These are phyloP conservation scores for Clunio marinus DNA, from an alignment of 2,888 invertebrate genomes.

Conservation along the genomic window DNA sequence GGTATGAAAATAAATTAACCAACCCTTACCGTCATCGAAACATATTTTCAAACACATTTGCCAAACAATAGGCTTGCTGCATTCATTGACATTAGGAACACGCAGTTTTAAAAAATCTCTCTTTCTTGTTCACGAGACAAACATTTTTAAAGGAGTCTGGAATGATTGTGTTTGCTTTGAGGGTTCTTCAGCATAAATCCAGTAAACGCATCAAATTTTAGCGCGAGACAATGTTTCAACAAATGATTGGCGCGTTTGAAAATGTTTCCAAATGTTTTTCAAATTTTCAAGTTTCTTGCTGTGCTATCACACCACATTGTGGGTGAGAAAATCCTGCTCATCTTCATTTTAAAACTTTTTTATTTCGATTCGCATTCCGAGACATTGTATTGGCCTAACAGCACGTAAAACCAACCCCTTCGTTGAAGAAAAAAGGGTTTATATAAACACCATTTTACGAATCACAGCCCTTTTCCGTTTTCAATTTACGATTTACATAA, in stretches of 20 bases:
- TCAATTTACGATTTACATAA: slow-evolving; percentile 30
- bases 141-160: background rate
- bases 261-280: background rate
- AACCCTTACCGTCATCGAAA: slow-evolving; percentile 36
- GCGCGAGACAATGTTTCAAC: slow-evolving; percentile 24
- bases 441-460: slow-evolving; percentile 14
- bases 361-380: slow-evolving; percentile 24
- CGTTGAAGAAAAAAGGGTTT: slow-evolving; percentile 21
- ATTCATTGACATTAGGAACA: slow-evolving; percentile 10
- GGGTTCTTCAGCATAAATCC: slow-evolving; percentile 34
- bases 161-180: slow-evolving; percentile 27
- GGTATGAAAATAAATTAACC: background rate
- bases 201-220: too few relatives aligned
- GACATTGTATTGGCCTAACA: slow-evolving; percentile 27
- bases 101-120: slow-evolving; percentile 5
- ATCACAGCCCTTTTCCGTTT: slow-evolving; percentile 30
- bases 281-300: too few relatives aligned
- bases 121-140: slow-evolving; percentile 20
- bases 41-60: slow-evolving; percentile 26
- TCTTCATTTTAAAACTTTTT: too few relatives aligned
- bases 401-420: slow-evolving; percentile 32
- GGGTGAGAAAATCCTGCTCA: slow-evolving; percentile 1
- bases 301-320: background rate
- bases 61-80: background rate
- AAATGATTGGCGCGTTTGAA: background rate